These are phyloP conservation scores for Heliconius nattereri DNA, from an alignment of 1,140 invertebrate species.

Conservation along the genomic window DNA sequence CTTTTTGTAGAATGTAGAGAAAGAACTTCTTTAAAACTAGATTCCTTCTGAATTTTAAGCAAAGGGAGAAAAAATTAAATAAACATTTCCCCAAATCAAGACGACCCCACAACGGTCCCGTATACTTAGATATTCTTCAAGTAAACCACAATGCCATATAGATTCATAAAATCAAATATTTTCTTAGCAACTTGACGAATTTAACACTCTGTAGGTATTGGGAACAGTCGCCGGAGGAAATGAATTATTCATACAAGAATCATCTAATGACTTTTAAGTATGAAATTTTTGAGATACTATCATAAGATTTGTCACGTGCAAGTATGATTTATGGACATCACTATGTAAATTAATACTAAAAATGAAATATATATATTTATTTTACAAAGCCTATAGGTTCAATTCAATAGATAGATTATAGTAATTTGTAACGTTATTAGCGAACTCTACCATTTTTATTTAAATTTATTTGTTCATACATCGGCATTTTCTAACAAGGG, in stretches of 20 bases:
- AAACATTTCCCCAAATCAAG: neutral
- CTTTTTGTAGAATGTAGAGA: too few relatives aligned
- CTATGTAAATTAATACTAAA: neutral
- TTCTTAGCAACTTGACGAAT: constrained; percentile 1
- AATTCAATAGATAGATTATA: neutral
- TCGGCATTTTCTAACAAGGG: too few relatives aligned
- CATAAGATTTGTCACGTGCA: constrained; percentile 26
- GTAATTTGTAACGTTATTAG: neutral
- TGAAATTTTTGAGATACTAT: constrained; percentile 28
- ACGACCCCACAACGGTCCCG: neutral
- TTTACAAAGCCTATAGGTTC: neutral
- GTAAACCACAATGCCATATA: neutral
- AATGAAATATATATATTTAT: neutral
- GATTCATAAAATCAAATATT: neutral
- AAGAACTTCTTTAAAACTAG: too few relatives aligned
- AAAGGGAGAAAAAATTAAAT: too few relatives aligned
- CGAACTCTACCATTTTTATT: neutral
- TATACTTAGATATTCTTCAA: neutral
- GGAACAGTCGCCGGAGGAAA: constrained; percentile 4
- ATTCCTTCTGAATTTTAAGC: too few relatives aligned
- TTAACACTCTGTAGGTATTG: constrained; percentile 9
- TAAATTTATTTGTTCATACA: too few relatives aligned
- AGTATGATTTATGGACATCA: constrained; percentile 8
- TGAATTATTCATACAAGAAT: constrained; percentile 45
- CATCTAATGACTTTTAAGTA: constrained; percentile 18